A percentile compares a stretch with the other conserved stretches of the same genome.
These are phyloP conservation scores for Myiopsitta monachus DNA, from an alignment of 2,113 vertebrate genomes.

Conservation along the genomic window DNA sequence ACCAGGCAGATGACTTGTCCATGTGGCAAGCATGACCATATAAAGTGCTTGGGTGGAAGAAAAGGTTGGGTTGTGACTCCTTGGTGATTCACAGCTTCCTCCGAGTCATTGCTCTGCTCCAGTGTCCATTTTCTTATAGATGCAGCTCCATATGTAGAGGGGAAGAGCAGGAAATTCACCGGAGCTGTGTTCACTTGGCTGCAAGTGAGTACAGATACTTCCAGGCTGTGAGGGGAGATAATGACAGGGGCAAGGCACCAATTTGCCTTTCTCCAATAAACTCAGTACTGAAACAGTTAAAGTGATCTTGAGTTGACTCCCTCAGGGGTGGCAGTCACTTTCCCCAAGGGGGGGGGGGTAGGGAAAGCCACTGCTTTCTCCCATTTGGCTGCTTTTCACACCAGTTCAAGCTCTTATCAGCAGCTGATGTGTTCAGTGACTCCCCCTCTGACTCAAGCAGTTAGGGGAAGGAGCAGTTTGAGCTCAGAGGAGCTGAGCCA, in stretches of 20 bases:
- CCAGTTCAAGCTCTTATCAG: not conserved
- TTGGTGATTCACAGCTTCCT: not conserved
- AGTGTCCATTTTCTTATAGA: rapidly evolving
- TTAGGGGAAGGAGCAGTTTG: not conserved
- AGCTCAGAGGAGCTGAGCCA: not conserved
- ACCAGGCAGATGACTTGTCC: rapidly evolving
- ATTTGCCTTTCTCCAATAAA: not conserved
- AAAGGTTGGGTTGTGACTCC: not conserved
- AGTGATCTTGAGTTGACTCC: not conserved
- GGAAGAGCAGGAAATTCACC: too few species aligned
- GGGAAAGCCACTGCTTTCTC: not conserved
- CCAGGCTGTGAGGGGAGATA: not conserved
- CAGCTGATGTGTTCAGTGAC: not conserved
- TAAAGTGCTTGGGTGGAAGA: not conserved
- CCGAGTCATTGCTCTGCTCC: rapidly evolving
- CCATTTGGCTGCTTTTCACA: not conserved
- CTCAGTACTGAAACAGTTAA: not conserved
- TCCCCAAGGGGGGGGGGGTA: not conserved
- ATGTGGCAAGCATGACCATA: not conserved
- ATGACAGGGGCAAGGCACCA: too few species aligned
- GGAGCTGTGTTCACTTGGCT: rapidly evolving
- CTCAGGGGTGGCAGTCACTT: not conserved
- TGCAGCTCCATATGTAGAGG: not conserved
- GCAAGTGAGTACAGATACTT: not conserved
- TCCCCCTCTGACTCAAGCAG: not conserved